Base-by-base conservation (phyloP, 2,113 vertebrate species). In the Leptocoma aspasia region DNA sequence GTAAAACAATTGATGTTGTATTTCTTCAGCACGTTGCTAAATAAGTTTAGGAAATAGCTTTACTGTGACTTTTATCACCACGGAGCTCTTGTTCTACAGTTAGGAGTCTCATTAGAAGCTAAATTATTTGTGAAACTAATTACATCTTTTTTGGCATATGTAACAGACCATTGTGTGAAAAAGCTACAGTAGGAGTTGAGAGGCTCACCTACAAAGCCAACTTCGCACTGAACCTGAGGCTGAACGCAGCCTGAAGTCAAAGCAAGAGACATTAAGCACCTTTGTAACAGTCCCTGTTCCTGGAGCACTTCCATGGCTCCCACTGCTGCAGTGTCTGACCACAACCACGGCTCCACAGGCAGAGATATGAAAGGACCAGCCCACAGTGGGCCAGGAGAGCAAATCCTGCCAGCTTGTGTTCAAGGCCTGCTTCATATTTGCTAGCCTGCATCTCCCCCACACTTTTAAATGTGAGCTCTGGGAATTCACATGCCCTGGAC, bases 291-390 rank as follows among this genome's bases (percentile, higher is more conserved):
- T 37, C n/a, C 56, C 13, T 69, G 65, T 6, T 37, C 57, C 72
- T 78, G 27, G 27, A 76, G 49, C 41, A 3, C 41, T 23, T 49
- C 10, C 13, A 1, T 1, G 20, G 41, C 61, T 87, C 49, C 73
- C 53, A 8, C 4, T 20, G 54, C 77, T 42, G 11, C 18, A 37
- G 44, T 1, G 3, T 17, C 37, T 64, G 81, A 26, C 20, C 27
- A 15, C 13, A 26, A 1, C 5, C 33, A 5, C 0, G 1, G 41
- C 2, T 7, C 20, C 35, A 35, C 2, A 10, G 81, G 33, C 17
- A 50, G 56, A 52, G 75, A 10, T 9, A 30, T n/a, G 44, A 7
- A 10, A 31, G 6, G 3, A 60, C 12, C 53, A 70, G 42, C 11
- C 44, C 16, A 3, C 41, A 64, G 84, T 14, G 21, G 68, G 42